phyloP scores from a whole-genome alignment of 2,888 invertebrate genomes.

The Erynnis tages region DNA sequence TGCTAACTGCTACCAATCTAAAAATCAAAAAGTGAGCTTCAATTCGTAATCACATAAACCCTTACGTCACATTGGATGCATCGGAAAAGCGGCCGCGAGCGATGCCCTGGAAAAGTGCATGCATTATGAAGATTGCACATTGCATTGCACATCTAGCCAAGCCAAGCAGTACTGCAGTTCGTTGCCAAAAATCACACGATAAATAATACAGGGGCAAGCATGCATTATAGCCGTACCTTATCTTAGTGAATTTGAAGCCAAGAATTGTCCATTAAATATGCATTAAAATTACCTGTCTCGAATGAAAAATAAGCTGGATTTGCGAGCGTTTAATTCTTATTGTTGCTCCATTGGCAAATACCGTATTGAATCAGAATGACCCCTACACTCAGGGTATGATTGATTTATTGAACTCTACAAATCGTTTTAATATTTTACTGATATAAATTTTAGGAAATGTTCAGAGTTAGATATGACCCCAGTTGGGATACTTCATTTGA shows the following conservation, averaged over 20 bases:
- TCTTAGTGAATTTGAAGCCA: constrained; percentile 81
- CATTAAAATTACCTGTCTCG: constrained; percentile 80
- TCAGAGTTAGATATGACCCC: no score
- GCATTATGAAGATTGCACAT: constrained; percentile 81
- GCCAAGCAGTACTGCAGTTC: constrained; percentile 69
- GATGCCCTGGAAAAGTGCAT: constrained; percentile 70
- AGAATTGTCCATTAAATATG: constrained; percentile 81
- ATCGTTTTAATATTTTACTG: no score
- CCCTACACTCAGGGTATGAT: neutral
- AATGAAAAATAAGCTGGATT: constrained; percentile 65
- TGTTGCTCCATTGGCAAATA: constrained; percentile 16
- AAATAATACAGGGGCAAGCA: constrained; percentile 77
- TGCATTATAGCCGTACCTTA: constrained; percentile 79
- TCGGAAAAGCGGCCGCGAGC: constrained; percentile 52
- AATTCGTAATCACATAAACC: constrained; percentile 9
- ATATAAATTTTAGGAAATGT: no score
- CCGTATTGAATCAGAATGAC: constrained; percentile 11
- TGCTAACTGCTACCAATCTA: no score
- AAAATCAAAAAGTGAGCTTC: no score
- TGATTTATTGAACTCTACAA: no score
- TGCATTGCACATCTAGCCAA: constrained; percentile 78
- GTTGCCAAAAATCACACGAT: constrained; percentile 81
- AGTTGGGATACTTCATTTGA: no score
- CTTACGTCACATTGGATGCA: constrained; percentile 43
- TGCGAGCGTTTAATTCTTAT: constrained; percentile 28